phyloP scores from a whole-genome alignment of 2,113 vertebrate genomes.

The Peromyscus leucopus region DNA sequence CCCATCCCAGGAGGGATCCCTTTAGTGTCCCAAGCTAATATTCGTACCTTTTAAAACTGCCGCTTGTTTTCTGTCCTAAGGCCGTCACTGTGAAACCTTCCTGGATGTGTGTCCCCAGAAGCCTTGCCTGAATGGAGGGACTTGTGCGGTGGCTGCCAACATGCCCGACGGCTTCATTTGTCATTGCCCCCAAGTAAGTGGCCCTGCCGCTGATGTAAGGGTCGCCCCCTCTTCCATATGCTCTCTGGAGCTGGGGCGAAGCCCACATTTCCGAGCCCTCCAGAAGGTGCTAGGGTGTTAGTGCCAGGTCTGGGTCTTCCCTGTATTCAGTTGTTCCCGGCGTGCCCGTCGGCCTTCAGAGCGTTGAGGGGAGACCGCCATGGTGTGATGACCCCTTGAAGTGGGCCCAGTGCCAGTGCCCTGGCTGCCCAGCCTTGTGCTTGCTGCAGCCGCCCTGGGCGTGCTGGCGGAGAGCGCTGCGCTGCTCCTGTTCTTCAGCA shows the following conservation, averaged over 20 bases:
- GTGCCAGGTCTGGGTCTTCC: background rate
- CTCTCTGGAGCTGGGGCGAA: background rate
- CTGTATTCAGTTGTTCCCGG: background rate
- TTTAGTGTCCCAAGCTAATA: background rate
- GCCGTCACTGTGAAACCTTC: constrained; percentile 94
- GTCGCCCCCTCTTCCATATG: background rate
- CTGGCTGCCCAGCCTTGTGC: background rate
- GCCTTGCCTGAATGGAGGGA: constrained; percentile 92
- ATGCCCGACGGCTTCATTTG: constrained; percentile 93
- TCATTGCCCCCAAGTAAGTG: constrained; percentile 91
- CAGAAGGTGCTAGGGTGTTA: background rate
- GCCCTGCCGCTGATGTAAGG: accelerated
- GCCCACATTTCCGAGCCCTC: background rate
- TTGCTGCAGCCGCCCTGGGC: background rate
- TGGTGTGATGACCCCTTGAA: background rate
- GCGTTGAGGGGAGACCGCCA: background rate
- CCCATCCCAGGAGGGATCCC: background rate
- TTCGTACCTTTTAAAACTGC: background rate
- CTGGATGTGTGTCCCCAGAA: constrained; percentile 93
- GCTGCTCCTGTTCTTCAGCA: background rate
- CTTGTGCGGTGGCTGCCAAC: constrained; percentile 93
- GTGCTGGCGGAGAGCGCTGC: accelerated
- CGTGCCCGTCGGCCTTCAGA: background rate
- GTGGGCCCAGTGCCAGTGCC: too few species aligned
- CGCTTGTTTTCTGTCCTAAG: constrained; percentile 80